Evolutionary conservation across 2,797 vertebrate genomes (phyloP).

Genomic region (Macrochelys suwanniensis): DNA sequence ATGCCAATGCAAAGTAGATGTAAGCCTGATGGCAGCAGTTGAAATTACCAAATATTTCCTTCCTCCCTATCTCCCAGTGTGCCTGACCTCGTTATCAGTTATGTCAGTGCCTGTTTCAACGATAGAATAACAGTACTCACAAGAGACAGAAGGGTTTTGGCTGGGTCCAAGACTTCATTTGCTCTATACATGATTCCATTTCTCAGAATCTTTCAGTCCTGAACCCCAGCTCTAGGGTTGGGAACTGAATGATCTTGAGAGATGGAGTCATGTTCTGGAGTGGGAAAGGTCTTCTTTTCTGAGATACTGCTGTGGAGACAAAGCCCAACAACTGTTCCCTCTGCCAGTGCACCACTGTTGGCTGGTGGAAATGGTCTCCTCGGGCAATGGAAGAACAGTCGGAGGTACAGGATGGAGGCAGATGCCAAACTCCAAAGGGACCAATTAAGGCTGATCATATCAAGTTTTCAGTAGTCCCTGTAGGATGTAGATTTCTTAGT

Average conservation of each 20-base stretch:
- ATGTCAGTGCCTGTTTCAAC: neutral
- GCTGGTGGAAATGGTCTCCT: neutral
- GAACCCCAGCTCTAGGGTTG: neutral
- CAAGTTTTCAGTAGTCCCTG: neutral
- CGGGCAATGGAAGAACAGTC: neutral
- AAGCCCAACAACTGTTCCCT: rapidly evolving
- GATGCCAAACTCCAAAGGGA: neutral
- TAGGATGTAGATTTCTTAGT: rapidly evolving
- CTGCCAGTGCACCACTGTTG: neutral
- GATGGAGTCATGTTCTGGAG: neutral
- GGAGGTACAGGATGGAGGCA: neutral
- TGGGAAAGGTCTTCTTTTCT: neutral
- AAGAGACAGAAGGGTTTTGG: neutral
- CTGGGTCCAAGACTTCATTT: neutral
- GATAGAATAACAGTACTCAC: neutral
- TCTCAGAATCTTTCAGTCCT: neutral
- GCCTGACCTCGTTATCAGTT: neutral
- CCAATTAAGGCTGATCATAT: neutral
- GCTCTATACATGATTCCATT: neutral
- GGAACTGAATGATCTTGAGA: neutral
- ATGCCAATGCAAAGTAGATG: neutral
- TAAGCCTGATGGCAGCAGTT: neutral
- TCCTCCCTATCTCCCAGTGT: neutral
- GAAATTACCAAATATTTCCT: neutral
- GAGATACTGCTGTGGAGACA: neutral